Evolutionary conservation across 2,797 vertebrate species (phyloP).

Genomic region (Sebastes vulpes): DNA sequence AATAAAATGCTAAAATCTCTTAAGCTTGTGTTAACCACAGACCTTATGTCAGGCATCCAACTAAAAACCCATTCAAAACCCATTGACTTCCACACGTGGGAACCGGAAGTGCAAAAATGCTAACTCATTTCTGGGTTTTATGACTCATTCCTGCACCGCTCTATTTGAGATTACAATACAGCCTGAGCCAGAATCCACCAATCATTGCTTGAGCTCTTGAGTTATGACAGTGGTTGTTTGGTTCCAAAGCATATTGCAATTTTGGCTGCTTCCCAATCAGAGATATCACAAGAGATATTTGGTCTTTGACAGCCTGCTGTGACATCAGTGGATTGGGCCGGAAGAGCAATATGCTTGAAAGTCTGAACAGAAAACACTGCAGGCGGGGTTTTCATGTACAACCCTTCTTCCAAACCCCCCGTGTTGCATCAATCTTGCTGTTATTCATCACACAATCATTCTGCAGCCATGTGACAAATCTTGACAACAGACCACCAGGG

Average conservation of each 20-base stretch:
- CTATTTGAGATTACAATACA: neutral
- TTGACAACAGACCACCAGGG: neutral
- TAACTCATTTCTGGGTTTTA: too few relatives aligned
- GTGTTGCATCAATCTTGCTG: neutral
- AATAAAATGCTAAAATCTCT: neutral
- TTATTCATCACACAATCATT: constrained; percentile 18
- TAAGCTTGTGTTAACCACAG: neutral
- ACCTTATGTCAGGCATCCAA: neutral
- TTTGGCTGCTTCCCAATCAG: constrained; percentile 2
- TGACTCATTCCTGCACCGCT: neutral
- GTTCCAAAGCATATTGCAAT: neutral
- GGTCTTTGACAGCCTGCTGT: neutral
- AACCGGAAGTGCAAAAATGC: too few relatives aligned
- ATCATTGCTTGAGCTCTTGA: neutral
- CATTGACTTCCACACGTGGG: too few relatives aligned
- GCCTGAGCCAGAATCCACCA: neutral
- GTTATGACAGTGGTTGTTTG: neutral
- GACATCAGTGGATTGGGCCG: neutral
- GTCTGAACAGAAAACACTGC: neutral
- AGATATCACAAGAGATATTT: neutral
- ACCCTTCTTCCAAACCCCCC: neutral
- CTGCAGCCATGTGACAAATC: neutral
- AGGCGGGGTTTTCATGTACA: neutral
- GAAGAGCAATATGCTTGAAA: neutral
- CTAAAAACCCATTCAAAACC: neutral